These are phyloP conservation scores for Chaetops frenatus DNA, from an alignment of 2,113 vertebrate species.

Conservation along the genomic window DNA sequence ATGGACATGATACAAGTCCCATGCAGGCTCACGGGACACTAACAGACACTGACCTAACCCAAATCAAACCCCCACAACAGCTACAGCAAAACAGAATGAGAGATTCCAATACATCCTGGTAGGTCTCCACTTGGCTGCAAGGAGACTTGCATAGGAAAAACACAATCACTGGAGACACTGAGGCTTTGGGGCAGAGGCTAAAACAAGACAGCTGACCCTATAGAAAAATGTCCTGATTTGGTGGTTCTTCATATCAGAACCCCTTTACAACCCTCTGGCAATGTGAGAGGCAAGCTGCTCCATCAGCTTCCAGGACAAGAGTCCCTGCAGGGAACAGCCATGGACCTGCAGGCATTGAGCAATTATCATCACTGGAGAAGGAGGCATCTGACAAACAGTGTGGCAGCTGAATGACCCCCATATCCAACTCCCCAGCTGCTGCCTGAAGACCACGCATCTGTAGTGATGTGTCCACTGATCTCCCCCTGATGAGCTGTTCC, in stretches of 20 bases:
- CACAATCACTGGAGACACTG: neutral
- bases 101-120: rapidly evolving
- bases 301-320: neutral
- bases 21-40: neutral
- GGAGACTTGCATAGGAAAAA: neutral
- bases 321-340: neutral
- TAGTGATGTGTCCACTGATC: neutral
- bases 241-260: neutral
- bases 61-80: no score
- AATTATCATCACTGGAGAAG: neutral
- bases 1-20: rapidly evolving
- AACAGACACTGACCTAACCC: neutral
- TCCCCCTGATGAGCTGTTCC: neutral
- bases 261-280: neutral
- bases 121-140: neutral
- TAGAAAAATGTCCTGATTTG: neutral
- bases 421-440: neutral
- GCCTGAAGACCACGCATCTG: neutral
- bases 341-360: rapidly evolving
- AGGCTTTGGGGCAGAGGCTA: neutral
- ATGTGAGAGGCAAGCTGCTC: neutral
- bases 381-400: rapidly evolving
- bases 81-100: neutral
- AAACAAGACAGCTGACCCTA: neutral
- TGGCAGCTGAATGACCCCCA: neutral